Conservation (phyloP, 2,888 invertebrate species). For the Eupithecia dodoneata region DNA sequence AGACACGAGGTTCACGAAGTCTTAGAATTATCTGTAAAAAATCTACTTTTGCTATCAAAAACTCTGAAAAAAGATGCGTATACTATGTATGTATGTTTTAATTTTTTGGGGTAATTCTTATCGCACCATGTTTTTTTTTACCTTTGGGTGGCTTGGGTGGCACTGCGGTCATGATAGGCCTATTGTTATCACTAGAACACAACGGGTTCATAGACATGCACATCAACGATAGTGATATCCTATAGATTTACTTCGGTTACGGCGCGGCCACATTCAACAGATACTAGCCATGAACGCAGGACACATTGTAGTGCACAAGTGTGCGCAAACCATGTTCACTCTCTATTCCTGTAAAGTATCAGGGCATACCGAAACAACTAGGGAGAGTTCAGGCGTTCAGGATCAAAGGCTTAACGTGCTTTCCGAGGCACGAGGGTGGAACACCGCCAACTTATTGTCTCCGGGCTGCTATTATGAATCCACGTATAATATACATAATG, state of each 20-base stretch:
- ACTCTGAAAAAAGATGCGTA: background rate
- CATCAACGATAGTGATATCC: no score
- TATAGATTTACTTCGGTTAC: no score
- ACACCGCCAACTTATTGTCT: background rate
- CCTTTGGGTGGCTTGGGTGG: no score
- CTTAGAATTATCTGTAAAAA: background rate
- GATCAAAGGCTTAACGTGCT: background rate
- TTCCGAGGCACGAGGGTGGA: background rate
- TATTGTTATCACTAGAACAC: no score
- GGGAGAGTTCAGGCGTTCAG: no score
- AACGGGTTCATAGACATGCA: no score
- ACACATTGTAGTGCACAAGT: background rate
- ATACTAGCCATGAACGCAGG: background rate
- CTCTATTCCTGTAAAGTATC: background rate
- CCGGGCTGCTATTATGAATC: no score
- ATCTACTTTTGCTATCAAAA: background rate
- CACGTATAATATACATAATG: no score
- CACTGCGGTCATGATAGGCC: no score
- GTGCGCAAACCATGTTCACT: background rate
- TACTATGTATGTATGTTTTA: background rate
- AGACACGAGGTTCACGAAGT: no score
- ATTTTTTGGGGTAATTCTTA: background rate
- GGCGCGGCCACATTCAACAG: background rate
- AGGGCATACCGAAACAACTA: background rate
- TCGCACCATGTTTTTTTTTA: background rate